Base-by-base conservation (phyloP, 2,888 invertebrate genomes). In the Mactromeris polynyma region DNA sequence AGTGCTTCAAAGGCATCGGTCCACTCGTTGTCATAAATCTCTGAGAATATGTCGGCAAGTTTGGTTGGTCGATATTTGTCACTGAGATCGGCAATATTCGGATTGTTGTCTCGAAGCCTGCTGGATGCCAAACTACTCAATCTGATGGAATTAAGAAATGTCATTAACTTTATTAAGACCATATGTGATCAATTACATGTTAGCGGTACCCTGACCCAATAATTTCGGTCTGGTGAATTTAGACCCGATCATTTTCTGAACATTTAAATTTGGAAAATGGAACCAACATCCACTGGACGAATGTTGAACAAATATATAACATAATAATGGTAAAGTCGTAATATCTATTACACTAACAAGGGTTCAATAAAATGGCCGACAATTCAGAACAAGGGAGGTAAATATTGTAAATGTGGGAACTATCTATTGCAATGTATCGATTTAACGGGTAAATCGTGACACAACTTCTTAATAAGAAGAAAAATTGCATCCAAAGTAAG, bases 21-120 rank as follows among this genome's bases (percentile, higher is more conserved):
- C 73, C 73, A 73, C 19, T 73, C 73, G 36, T 73, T 73, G 19
- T 73, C 73, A 73, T 73, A 73, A 17, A 73, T 73, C 36, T 73
- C 33, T 11, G 73, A 73, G 4, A 36, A 73, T 19, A 73, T 73
- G 17, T 73, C 73, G 3, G 73, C 73, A 17, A 73, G 73, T 33
- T 73, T 73, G 36, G 73, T 73, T 73, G 73, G 73, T 73, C 73
- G n/a, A 33, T 73, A 73, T 17, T 36, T 26, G 73, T 73, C 73
- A 36, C 73, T 73, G 19, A 73, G 73, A 17, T 73, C 73, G 1
- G 73, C 73, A 7, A 73, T 73, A 36, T 33, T 19, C 19, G 73
- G 73, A 36, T 73, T 73, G 33, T 73, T 73, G 33, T 73, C 73
- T 19, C 73, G 73, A 26, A 73, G 26, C 21, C 73, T 73, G 17